These are phyloP conservation scores for Sebastes iracundus DNA, from an alignment of 2,797 vertebrate genomes.

Conservation along the genomic window DNA sequence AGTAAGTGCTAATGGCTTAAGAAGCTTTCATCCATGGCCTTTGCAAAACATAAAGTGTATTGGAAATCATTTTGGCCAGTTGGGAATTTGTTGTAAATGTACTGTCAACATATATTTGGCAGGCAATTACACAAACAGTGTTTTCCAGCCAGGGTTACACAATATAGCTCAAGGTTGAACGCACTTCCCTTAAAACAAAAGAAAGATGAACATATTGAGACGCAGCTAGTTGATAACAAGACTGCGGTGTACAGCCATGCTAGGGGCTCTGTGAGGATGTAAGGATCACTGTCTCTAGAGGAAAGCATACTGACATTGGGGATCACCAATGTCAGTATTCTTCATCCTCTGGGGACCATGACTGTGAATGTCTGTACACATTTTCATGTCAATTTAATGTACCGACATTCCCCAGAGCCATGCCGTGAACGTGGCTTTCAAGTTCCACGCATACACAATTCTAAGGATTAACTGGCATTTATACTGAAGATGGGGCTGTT, in stretches of 20 bases:
- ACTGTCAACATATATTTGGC: slow-evolving; percentile 45
- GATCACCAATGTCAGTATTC: neutral
- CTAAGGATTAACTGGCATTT: neutral
- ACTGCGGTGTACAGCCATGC: neutral
- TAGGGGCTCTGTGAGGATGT: neutral
- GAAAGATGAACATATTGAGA: neutral
- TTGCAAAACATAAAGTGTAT: slow-evolving; percentile 22
- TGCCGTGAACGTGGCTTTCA: no score
- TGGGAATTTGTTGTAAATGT: slow-evolving; percentile 48
- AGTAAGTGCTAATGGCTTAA: slow-evolving; percentile 48
- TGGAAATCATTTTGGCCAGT: slow-evolving; percentile 17
- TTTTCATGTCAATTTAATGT: neutral
- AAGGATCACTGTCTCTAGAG: neutral
- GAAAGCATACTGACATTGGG: neutral
- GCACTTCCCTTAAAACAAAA: neutral
- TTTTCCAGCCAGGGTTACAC: neutral
- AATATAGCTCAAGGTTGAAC: neutral
- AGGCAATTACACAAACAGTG: slow-evolving; percentile 21
- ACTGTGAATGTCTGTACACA: neutral
- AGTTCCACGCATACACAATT: neutral
- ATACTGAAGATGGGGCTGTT: neutral
- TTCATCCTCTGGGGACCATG: neutral
- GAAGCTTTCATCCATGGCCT: slow-evolving; percentile 35
- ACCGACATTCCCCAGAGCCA: neutral
- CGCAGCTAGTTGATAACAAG: neutral